Evolutionary conservation across 2,888 invertebrate genomes (phyloP).

Genomic region (Cerastis leucographa): DNA sequence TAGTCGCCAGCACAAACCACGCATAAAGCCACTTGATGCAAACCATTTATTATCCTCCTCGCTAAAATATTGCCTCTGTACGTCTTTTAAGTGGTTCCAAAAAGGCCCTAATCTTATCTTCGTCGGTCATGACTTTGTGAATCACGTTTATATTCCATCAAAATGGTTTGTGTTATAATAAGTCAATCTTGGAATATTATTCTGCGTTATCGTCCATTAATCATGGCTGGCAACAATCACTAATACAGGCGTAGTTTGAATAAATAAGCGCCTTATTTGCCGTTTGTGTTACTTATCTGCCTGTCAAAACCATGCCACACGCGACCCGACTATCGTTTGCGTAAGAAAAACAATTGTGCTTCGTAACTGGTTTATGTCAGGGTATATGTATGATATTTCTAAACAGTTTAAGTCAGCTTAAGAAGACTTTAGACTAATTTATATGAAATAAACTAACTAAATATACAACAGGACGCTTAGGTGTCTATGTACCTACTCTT

Average conservation of each 20-base stretch:
- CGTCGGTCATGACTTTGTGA: conserved; percentile 14
- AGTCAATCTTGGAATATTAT: conserved; percentile 23
- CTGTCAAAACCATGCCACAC: conserved; percentile 63
- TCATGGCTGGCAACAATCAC: conserved; percentile 41
- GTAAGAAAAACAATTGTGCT: conserved; percentile 53
- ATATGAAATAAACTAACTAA: too few relatives aligned
- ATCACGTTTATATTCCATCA: conserved; percentile 25
- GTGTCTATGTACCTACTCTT: too few relatives aligned
- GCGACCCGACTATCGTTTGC: conserved; percentile 46
- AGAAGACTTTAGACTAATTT: too few relatives aligned
- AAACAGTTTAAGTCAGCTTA: not conserved
- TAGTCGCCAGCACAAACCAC: conserved; percentile 60
- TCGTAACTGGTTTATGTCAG: conserved; percentile 26
- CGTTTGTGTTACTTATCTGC: conserved; percentile 50
- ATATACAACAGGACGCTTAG: too few relatives aligned
- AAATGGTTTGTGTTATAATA: conserved; percentile 26
- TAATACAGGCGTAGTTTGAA: conserved; percentile 39
- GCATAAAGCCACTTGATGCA: conserved; percentile 58
- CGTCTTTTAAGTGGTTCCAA: conserved; percentile 53
- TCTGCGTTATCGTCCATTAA: conserved; percentile 38
- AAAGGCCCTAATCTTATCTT: conserved; percentile 21
- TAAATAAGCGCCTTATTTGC: conserved; percentile 56
- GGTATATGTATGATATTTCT: conserved; percentile 7
- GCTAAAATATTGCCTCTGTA: conserved; percentile 47
- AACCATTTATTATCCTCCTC: conserved; percentile 58